Conservation (phyloP, 2,113 vertebrate species). For the Micronisus gabar region DNA sequence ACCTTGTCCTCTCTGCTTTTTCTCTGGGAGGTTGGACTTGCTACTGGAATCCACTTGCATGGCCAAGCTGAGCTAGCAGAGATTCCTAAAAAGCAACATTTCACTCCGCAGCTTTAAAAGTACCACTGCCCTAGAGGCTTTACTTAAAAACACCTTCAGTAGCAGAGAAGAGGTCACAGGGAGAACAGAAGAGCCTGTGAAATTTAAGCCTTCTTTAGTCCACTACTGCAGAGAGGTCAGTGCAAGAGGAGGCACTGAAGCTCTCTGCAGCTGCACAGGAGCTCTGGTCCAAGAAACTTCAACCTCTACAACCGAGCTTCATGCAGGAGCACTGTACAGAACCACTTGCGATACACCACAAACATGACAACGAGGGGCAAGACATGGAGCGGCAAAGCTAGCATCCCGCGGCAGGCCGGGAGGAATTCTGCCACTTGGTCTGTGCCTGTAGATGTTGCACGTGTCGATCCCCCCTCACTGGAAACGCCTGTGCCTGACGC, state of each 20-base stretch:
- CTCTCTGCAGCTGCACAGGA: background rate
- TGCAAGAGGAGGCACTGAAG: background rate
- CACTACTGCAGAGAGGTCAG: background rate
- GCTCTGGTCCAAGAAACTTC: background rate
- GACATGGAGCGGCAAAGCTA: background rate
- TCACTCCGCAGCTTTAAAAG: background rate
- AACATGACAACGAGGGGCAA: background rate
- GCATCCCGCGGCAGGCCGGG: background rate
- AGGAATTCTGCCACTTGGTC: background rate
- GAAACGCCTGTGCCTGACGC: background rate
- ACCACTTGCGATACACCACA: fast-evolving
- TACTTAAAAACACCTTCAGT: background rate
- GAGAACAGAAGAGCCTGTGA: background rate
- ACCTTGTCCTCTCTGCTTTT: background rate
- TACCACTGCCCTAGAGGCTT: background rate
- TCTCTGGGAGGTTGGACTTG: background rate
- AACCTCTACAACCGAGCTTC: background rate
- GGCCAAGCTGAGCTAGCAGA: background rate
- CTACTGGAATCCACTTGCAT: background rate
- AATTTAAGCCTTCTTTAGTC: background rate
- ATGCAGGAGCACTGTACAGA: background rate
- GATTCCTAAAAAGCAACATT: constrained; percentile 12
- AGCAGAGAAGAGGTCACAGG: background rate
- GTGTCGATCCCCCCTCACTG: fast-evolving
- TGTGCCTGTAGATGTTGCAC: fast-evolving